Conservation (phyloP, 2,797 vertebrate species). For the Amphiprion clarkii region DNA sequence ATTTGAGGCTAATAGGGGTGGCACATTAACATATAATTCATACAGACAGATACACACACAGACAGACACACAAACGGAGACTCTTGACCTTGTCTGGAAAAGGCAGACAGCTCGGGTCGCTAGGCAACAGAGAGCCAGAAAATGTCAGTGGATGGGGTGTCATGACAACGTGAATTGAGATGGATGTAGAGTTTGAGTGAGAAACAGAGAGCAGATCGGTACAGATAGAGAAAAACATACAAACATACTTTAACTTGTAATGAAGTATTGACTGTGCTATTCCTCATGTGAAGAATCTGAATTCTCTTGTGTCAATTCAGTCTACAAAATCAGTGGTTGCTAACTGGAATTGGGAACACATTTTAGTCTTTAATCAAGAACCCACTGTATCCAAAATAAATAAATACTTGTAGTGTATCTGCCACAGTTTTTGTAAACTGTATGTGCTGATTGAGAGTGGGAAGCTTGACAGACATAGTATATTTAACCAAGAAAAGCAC, state of each 20-base stretch:
- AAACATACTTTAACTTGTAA: no score
- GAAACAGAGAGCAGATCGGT: slow-evolving; percentile 17
- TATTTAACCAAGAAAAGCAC: no score
- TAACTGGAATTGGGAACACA: no score
- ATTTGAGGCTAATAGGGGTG: slow-evolving; percentile 38
- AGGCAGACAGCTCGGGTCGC: slow-evolving; percentile 64
- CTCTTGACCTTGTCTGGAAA: slow-evolving; percentile 70
- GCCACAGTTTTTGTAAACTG: no score
- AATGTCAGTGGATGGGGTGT: slow-evolving; percentile 62
- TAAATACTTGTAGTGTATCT: no score
- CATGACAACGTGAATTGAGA: slow-evolving; percentile 60
- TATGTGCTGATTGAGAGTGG: no score
- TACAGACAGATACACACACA: slow-evolving; percentile 17
- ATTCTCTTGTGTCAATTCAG: neutral
- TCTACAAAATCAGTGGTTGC: no score
- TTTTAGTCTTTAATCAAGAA: no score
- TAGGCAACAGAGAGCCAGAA: slow-evolving; percentile 69
- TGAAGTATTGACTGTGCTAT: no score
- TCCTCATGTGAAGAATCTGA: no score
- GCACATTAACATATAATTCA: slow-evolving; percentile 37
- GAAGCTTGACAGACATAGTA: no score
- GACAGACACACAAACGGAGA: slow-evolving; percentile 11
- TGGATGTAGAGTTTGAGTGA: slow-evolving; percentile 30
- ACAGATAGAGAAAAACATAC: neutral
- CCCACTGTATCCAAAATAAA: no score